Percentiles rank a stretch among this genome's conserved stretches.
Evolutionary conservation across 1,140 invertebrate species (phyloP).

Genomic region (Leucophenga varia): DNA sequence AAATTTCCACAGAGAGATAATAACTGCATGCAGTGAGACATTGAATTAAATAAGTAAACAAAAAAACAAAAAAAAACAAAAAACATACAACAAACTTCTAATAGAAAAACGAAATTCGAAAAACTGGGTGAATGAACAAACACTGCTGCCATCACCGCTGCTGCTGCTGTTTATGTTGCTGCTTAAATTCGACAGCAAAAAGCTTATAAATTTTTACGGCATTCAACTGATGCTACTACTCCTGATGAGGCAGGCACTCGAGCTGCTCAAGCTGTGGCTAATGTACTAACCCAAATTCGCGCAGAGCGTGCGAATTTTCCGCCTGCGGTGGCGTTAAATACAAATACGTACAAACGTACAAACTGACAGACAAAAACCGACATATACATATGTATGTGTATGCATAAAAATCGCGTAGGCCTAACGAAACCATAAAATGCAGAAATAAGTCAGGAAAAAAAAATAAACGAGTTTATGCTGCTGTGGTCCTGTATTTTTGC

Average conservation of each 20-base stretch:
- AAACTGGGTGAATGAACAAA: conserved; percentile 10
- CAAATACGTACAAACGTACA: no score
- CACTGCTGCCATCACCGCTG: conserved; percentile 24
- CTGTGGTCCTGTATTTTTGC: conserved; percentile 44
- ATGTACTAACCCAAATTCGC: conserved; percentile 42
- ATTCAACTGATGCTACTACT: conserved; percentile 37
- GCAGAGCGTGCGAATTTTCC: conserved; percentile 38
- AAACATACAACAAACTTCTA: conserved; percentile 12
- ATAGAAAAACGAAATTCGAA: background rate
- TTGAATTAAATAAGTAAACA: no score
- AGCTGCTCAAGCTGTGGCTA: conserved; percentile 4
- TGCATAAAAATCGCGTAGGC: background rate
- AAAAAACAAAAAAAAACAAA: conserved; percentile 5
- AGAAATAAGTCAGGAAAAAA: conserved; percentile 12
- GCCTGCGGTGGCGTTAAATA: conserved; percentile 5
- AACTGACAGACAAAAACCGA: background rate
- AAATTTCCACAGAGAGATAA: no score
- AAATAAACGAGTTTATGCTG: conserved; percentile 1
- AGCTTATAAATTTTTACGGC: no score
- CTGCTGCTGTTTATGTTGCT: conserved; percentile 35
- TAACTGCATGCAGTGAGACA: no score
- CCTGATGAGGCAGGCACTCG: background rate
- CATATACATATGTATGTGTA: background rate
- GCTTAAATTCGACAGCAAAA: no score
- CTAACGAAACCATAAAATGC: background rate